Base-by-base conservation (phyloP, 2,797 vertebrate species). In the Cichlasoma orientale region DNA sequence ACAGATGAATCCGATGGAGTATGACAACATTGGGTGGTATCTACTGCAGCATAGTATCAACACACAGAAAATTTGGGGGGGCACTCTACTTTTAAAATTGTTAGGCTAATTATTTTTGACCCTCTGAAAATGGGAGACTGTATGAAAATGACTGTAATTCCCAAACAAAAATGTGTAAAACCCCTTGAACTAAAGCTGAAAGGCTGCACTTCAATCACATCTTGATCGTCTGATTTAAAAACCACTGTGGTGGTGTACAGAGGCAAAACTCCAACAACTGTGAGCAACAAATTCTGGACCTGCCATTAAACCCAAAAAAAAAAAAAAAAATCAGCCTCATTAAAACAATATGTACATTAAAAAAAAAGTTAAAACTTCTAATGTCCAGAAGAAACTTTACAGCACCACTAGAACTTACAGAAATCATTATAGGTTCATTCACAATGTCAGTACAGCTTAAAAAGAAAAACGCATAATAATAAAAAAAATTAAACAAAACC, bases 391-490 rank as follows among this genome's bases (percentile, higher is more conserved):
- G 23, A 75, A 86, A 80, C 56, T 79, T 75, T 38, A 89, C 87
- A 92, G 89, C 87, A 91, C 87, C 89, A 90, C 82, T n/a, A 77
- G 53, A 79, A 89, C 79, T 4, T 89, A 93, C 72, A 91, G 72
- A 83, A 79, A 85, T 21, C 19, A 83, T 36, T 73, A 87, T 10
- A 63, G 53, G 82, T 71, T 59, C 19, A 70, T 82, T 33, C 57
- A 71, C 23, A 78, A n/a, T 44, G 56, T 79, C 77, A 78, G 69
- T 47, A 70, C 10, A 52, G 7, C 12, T 38, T 38, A 71, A 66
- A 23, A 29, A 19, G 58, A 29, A 5, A 58, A 66, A 58, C 1
- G 16, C 10, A 2, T 10, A n/a, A 14, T 56, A 55, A 75, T 53
- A 21, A 31, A 59, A 1, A 71, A 54, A 23, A 29, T 7, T 1